Base-by-base conservation (phyloP, 2,888 invertebrate genomes). In the Aleiodes testaceus region DNA sequence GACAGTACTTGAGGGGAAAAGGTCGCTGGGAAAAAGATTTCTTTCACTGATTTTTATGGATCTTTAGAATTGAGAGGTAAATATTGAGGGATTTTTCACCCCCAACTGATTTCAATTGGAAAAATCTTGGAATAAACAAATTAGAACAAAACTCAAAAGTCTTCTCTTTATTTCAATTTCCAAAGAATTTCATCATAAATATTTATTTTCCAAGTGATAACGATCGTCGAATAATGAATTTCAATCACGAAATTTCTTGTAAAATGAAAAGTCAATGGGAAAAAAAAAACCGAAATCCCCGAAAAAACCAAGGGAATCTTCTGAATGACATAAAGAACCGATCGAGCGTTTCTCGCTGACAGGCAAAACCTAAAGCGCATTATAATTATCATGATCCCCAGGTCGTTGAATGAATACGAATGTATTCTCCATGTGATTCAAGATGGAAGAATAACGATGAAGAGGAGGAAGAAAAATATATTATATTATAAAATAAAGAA, bases 321-420 rank as follows among this genome's bases (percentile, higher is more conserved):
- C 4, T 52, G 30, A 14, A 16, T 18, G 75, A 78, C 80, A 79
- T 83, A 79, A 81, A 80, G 11, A 84, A 82, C 82, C 81, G 80
- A 85, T 85, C 83, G 81, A 75, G 77, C 79, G 80, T 70, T 79
- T 76, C 36, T 77, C 72, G 69, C 74, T 76, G 77, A 72, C 78
- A 74, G 76, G 67, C 75, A 20, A 26, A 47, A 77, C 78, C 79
- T 78, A 82, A 80, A 81, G 74, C 79, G 81, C 82, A 83, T 85
- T 82, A 82, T 84, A 84, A 84, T 85, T 85, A 84, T 81, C 79
- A 76, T 80, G 78, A 76, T 77, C 74, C 74, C 70, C 71, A 74
- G 69, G 65, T 68, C 70, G 73, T 70, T 68, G 64, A 69, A 69
- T 75, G 78, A 76, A 79, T 78, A 79, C 74, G 74, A 78, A 79